Evolutionary conservation across 1,140 invertebrate species (phyloP).

Genomic region (Gryllus bimaculatus): DNA sequence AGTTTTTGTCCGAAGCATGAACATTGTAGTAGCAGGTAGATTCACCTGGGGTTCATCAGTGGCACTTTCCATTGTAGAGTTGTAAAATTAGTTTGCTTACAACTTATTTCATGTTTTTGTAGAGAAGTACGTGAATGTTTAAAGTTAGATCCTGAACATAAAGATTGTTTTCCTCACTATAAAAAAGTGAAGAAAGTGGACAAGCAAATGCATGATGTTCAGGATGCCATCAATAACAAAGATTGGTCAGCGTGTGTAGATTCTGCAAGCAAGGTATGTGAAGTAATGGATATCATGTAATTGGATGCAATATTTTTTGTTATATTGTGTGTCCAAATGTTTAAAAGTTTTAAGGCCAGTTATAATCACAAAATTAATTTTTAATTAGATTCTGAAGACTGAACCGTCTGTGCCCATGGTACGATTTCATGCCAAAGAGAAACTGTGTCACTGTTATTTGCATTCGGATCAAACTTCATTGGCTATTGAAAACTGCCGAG

Average conservation of each 20-base stretch:
- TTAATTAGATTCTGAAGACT: constrained; percentile 43
- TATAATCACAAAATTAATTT: too few species aligned
- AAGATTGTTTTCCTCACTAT: constrained; percentile 91
- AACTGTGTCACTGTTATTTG: constrained; percentile 63
- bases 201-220: constrained; percentile 68
- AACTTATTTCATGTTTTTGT: constrained; percentile 26
- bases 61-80: too few species aligned
- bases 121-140: constrained; percentile 94
- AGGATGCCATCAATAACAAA: constrained; percentile 54
- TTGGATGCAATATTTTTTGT: neutral
- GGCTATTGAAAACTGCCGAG: constrained; percentile 65
- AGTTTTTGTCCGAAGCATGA: too few species aligned
- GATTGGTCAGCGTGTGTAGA: constrained; percentile 68
- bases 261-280: constrained; percentile 51
- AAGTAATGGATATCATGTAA: neutral
- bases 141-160: constrained; percentile 96
- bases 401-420: constrained; percentile 66
- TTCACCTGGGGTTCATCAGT: neutral
- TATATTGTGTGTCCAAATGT: neutral
- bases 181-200: constrained; percentile 96
- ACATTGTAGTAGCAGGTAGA: neutral
- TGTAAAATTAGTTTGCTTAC: too few species aligned
- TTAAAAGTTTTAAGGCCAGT: neutral
- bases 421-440: constrained; percentile 59
- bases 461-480: constrained; percentile 54